phyloP scores from a whole-genome alignment of 2,888 invertebrate genomes.

The Oeneis ivallda region DNA sequence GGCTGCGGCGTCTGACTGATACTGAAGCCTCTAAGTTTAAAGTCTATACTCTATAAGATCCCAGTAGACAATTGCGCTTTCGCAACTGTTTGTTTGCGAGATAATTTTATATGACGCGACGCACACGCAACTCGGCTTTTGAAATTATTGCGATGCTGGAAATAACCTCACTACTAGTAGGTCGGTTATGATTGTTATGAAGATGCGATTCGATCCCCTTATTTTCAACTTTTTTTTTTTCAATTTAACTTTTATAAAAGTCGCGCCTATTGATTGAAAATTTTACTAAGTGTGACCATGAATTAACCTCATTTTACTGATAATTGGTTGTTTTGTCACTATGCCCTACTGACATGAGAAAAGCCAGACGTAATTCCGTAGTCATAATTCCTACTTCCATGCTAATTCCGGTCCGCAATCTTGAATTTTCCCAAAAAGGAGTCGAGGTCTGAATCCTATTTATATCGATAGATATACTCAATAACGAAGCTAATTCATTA shows the following conservation, averaged over 20 bases:
- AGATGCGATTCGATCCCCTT: background rate
- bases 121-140: conserved; percentile 12
- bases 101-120: conserved; percentile 21
- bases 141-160: conserved; percentile 15
- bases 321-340: no score
- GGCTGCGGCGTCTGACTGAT: conserved; percentile 27
- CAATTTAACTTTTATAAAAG: background rate
- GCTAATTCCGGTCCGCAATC: no score
- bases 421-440: no score
- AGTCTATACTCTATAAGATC: no score
- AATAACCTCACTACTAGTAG: background rate
- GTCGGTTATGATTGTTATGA: conserved; percentile 10
- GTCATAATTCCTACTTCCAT: no score
- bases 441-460: no score
- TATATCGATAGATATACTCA: no score
- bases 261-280: background rate
- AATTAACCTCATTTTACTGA: background rate
- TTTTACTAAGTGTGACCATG: background rate
- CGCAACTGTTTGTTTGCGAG: conserved; percentile 26
- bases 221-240: background rate
- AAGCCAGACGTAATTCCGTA: no score
- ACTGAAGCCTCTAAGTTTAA: conserved; percentile 17
- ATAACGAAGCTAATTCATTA: no score
- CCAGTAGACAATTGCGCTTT: conserved; percentile 26
- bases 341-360: no score